Conservation (phyloP, 2,113 vertebrate species). For the Nesoenas mayeri region DNA sequence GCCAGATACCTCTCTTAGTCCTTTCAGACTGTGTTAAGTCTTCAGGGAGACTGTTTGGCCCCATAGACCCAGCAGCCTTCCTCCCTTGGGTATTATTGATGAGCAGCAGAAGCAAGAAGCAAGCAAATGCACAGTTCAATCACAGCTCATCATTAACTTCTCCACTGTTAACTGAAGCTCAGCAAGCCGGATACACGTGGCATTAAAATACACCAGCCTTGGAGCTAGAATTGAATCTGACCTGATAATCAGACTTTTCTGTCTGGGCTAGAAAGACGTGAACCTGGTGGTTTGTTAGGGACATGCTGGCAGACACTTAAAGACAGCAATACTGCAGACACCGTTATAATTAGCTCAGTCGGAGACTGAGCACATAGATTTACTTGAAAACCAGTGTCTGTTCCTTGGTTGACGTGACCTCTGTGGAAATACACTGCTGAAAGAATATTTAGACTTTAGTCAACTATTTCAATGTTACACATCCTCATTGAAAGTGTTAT, state of each 20-base stretch:
- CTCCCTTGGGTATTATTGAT: not conserved
- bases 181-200: not conserved
- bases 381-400: constrained; percentile 10
- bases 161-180: not conserved
- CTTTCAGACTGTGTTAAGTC: not conserved
- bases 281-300: constrained; percentile 35
- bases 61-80: not conserved
- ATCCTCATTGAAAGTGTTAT: not conserved
- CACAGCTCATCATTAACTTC: not conserved
- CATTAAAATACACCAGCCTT: not conserved
- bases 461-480: not conserved
- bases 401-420: not conserved
- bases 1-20: not conserved
- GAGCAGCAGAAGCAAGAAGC: not conserved
- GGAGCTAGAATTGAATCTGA: not conserved
- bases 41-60: not conserved
- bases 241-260: not conserved
- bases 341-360: constrained; percentile 23
- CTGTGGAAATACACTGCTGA: not conserved
- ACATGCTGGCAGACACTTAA: constrained; percentile 13
- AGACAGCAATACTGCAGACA: not conserved
- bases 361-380: constrained; percentile 8
- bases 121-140: not conserved
- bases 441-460: not conserved
- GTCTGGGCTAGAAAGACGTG: not conserved